Evolutionary conservation across 2,797 vertebrate species (phyloP).

Genomic region (Halcyon smyrnensis): DNA sequence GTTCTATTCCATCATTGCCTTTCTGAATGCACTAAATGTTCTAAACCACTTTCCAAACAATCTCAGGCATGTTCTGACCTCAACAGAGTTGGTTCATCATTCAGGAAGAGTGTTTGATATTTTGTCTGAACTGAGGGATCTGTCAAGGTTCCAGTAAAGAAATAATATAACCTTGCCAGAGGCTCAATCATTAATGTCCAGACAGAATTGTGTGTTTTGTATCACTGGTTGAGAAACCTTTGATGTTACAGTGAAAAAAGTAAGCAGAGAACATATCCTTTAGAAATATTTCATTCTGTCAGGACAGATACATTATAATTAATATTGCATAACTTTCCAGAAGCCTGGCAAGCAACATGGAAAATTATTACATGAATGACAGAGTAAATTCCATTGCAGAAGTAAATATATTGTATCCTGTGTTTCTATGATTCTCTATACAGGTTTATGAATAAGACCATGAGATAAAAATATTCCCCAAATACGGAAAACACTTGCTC

Average conservation of each 20-base stretch:
- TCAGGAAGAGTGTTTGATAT: background rate
- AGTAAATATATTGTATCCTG: background rate
- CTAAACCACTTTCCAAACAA: background rate
- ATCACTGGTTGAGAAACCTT: background rate
- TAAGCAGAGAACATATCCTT: background rate
- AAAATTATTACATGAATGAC: background rate
- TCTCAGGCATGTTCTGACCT: background rate
- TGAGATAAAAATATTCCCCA: background rate
- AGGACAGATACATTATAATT: background rate
- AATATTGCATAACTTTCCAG: background rate
- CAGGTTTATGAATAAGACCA: background rate
- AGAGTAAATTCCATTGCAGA: background rate
- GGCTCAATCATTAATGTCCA: background rate
- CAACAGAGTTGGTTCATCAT: background rate
- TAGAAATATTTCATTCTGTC: background rate
- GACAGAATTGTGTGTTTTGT: constrained; percentile 6
- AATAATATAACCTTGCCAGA: background rate
- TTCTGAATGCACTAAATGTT: background rate
- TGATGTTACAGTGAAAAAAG: background rate
- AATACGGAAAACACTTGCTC: background rate
- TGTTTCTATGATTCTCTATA: background rate
- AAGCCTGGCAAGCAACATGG: background rate
- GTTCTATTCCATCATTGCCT: background rate
- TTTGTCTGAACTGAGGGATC: background rate
- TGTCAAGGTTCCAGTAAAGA: background rate